phyloP scores from a whole-genome alignment of 2,113 vertebrate species.

The Urocolius indicus region DNA sequence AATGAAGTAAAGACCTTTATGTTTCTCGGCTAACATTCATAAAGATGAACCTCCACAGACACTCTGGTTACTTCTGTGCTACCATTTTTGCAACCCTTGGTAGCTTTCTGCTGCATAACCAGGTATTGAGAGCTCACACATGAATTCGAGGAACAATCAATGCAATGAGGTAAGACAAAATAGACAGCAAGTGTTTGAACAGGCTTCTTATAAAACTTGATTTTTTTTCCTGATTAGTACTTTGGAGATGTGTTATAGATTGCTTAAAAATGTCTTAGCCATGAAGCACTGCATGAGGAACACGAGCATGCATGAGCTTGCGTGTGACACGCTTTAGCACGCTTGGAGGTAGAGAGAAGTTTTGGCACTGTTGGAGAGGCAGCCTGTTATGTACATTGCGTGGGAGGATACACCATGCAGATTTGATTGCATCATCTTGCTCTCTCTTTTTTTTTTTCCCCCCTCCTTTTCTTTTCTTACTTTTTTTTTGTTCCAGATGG shows the following conservation, averaged over 20 bases:
- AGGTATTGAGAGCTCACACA: neutral
- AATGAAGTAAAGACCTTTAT: neutral
- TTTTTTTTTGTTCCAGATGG: constrained; percentile 56
- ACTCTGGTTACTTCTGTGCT: neutral
- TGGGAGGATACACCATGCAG: constrained; percentile 66
- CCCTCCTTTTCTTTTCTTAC: neutral
- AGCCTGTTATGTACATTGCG: constrained; percentile 7
- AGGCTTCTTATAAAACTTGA: neutral
- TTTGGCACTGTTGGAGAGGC: constrained; percentile 6
- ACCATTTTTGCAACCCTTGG: neutral
- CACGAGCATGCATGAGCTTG: constrained; percentile 54
- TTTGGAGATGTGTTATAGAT: neutral
- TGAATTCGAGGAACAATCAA: neutral
- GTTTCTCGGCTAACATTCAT: neutral
- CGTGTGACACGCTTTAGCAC: constrained; percentile 19
- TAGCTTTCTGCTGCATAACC: neutral
- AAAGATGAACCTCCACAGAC: neutral
- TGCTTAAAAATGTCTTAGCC: neutral
- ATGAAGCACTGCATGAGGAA: neutral
- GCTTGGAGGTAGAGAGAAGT: constrained; percentile 9
- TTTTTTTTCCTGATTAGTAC: neutral
- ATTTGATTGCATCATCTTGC: constrained; percentile 61
- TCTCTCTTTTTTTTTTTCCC: neutral
- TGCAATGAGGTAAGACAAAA: neutral
- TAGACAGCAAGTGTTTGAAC: fast-evolving